Evolutionary conservation across 2,888 invertebrate species (phyloP).

Genomic region (Cepaea hortensis): DNA sequence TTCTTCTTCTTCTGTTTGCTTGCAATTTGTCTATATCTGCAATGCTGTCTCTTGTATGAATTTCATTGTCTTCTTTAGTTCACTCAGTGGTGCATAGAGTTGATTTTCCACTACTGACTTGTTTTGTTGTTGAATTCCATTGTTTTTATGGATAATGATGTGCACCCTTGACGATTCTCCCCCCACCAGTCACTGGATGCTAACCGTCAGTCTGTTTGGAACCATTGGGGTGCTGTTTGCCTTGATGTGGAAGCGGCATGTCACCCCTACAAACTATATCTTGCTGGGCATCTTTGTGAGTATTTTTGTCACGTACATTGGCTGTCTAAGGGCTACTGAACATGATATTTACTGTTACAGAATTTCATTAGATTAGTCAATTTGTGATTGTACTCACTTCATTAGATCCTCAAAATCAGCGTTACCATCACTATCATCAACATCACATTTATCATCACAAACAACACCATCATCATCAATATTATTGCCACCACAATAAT

Average conservation of each 20-base stretch:
- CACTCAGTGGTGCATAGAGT: no score
- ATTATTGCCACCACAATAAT: no score
- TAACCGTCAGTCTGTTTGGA: slow-evolving; percentile 75
- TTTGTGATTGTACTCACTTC: background rate
- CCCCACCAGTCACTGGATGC: slow-evolving; percentile 76
- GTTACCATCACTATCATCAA: no score
- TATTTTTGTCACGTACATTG: slow-evolving; percentile 62
- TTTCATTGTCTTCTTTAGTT: no score
- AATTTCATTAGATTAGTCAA: background rate
- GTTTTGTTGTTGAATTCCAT: no score
- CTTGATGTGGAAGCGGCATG: slow-evolving; percentile 83
- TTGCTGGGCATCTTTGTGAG: slow-evolving; percentile 86
- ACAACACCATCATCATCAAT: no score
- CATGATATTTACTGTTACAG: background rate
- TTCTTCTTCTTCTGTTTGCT: no score
- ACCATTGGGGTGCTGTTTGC: slow-evolving; percentile 71
- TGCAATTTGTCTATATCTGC: no score
- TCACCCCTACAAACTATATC: slow-evolving; percentile 88
- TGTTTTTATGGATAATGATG: background rate
- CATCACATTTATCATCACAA: no score
- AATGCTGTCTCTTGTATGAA: no score
- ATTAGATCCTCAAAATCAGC: no score
- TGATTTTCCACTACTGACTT: background rate
- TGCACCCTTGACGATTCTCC: background rate
- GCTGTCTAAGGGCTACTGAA: background rate